A percentile compares a stretch with the other conserved stretches of the same genome.
These are phyloP conservation scores for Capra hircus DNA, from an alignment of 2,113 vertebrate genomes.

Conservation along the genomic window DNA sequence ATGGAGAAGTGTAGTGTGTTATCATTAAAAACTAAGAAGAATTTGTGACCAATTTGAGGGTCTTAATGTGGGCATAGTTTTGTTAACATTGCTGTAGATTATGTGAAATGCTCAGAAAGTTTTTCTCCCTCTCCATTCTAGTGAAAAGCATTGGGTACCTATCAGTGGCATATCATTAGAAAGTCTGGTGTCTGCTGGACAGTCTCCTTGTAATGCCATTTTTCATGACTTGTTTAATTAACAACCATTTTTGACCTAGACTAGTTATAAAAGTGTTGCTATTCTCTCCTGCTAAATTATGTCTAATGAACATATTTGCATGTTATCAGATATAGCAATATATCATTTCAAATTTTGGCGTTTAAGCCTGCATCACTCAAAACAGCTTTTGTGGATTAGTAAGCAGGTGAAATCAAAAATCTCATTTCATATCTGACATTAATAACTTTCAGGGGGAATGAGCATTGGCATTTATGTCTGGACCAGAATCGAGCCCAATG, in stretches of 20 bases:
- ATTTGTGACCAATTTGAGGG: neutral
- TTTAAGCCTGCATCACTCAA: slow-evolving; percentile 81
- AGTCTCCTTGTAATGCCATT: slow-evolving; percentile 63
- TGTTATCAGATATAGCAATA: slow-evolving; percentile 77
- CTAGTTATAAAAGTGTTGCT: slow-evolving; percentile 76
- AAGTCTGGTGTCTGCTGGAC: slow-evolving; percentile 61
- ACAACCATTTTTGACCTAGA: slow-evolving; percentile 77
- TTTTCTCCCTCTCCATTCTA: neutral
- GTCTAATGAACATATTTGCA: slow-evolving; percentile 79
- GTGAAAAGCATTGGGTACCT: neutral
- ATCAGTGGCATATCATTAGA: neutral
- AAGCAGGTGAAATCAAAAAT: slow-evolving; percentile 89
- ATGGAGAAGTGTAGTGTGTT: neutral
- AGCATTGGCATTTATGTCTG: slow-evolving; percentile 88
- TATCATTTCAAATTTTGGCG: slow-evolving; percentile 77
- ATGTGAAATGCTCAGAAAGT: neutral
- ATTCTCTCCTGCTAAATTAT: slow-evolving; percentile 76
- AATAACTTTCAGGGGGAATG: slow-evolving; percentile 90
- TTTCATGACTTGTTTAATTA: slow-evolving; percentile 82
- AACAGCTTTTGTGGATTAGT: slow-evolving; percentile 81
- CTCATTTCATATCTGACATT: slow-evolving; percentile 90
- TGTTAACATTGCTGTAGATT: neutral
- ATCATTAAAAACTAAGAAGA: neutral
- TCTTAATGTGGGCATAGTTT: neutral
- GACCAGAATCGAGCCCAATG: slow-evolving; percentile 85